Evolutionary conservation across 2,113 vertebrate genomes (phyloP).

Genomic region (Coracopsis vasa): DNA sequence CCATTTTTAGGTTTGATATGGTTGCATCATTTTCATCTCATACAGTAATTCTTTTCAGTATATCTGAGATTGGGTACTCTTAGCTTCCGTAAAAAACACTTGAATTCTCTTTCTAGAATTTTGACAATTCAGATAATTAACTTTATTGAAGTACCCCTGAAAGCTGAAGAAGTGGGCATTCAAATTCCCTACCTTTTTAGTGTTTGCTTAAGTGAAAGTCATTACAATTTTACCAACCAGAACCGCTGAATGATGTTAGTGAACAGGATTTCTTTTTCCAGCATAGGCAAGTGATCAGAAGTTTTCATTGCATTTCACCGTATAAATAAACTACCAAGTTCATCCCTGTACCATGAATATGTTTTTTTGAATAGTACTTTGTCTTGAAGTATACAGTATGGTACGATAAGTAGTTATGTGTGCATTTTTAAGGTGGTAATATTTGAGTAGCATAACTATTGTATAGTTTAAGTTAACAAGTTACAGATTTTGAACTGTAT

Average conservation of each 20-base stretch:
- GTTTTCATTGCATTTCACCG: slow-evolving; percentile 76
- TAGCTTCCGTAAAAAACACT: slow-evolving; percentile 65
- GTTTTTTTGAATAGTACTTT: slow-evolving; percentile 72
- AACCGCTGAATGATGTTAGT: slow-evolving; percentile 59
- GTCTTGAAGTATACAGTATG: slow-evolving; percentile 65
- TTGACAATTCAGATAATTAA: slow-evolving; percentile 60
- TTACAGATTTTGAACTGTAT: slow-evolving; percentile 64
- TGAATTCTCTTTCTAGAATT: slow-evolving; percentile 65
- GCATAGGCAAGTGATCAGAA: slow-evolving; percentile 62
- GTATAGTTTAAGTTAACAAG: slow-evolving; percentile 70
- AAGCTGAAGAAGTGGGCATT: slow-evolving; percentile 75
- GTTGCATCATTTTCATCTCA: slow-evolving; percentile 77
- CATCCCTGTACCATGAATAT: slow-evolving; percentile 75
- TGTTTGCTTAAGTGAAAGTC: slow-evolving; percentile 67
- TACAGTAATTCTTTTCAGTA: slow-evolving; percentile 50
- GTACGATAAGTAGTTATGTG: slow-evolving; percentile 68
- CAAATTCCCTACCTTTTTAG: slow-evolving; percentile 62
- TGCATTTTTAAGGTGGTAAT: slow-evolving; percentile 70
- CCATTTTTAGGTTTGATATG: slow-evolving; percentile 69
- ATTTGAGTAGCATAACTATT: slow-evolving; percentile 68
- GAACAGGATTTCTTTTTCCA: slow-evolving; percentile 69
- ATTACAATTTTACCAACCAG: slow-evolving; percentile 64
- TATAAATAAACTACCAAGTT: slow-evolving; percentile 77
- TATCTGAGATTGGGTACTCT: slow-evolving; percentile 63
- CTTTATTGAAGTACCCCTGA: slow-evolving; percentile 49